Evolutionary conservation across 2,113 vertebrate genomes (phyloP), one percentile per base, ranked within the genome.

Genomic region (Lepidothrix coronata): DNA sequence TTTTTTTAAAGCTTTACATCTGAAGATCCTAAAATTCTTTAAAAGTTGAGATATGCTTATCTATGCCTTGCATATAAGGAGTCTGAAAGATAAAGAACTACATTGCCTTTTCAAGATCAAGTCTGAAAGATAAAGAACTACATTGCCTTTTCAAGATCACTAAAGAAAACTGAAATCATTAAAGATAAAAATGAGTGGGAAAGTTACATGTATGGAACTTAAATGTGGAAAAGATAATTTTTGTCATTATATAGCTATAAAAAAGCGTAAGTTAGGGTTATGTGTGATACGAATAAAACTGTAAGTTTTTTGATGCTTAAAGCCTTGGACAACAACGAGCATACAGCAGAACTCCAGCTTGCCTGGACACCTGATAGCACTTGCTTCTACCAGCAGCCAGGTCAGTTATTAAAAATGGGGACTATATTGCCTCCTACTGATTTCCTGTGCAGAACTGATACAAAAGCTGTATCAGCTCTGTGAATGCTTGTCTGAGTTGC

Each of bases 31-130:
- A 4, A 55, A n/a, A 16, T 39, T 70, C 48, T 71, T 86, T 44
- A 23, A 33, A 80, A 71, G 13, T 28, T 19, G 4, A 55, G 23
- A 30, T 46, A 12, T 8, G 15, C 3, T 72, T 65, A 58, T 1
- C 43, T 35, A 24, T 0, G 0, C 48, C 27, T 86, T 1, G 1
- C 10, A 21, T 19, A 46, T 30, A n/a, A 48, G 12, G 18, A 62
- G 7, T 18, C 21, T 61, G 58, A 89, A 80, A 66, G 28, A n/a
- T 0, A 77, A 18, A 77, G 4, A 5, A 16, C 33, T 43, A 35
- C 9, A 3, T 5, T n/a, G 25, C 9, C 55, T 88, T 58, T 81
- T 62, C 7, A 35, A 39, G 15, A 46, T 46, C 17, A 43, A 62
- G 7, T 18, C 21, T 61, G 58, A 89, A 80, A 66, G 28, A n/a